These are phyloP conservation scores for Endotricha flammealis DNA, from an alignment of 2,888 invertebrate species.

Conservation along the genomic window DNA sequence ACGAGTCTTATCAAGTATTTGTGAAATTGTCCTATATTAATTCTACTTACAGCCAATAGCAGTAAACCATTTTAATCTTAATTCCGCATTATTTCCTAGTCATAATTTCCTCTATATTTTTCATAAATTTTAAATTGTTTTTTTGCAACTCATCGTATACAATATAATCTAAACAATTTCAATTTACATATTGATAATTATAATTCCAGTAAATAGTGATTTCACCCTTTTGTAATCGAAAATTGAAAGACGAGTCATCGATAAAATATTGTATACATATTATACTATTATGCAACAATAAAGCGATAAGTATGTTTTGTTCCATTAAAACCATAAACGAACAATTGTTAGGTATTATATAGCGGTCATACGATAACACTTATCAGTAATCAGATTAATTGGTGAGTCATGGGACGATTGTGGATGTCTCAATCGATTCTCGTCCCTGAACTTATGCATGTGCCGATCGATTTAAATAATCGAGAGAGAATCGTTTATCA, in stretches of 20 bases:
- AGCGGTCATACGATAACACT: slow-evolving; percentile 41
- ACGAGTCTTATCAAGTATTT: too few relatives aligned
- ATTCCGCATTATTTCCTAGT: too few relatives aligned
- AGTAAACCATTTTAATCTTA: too few relatives aligned
- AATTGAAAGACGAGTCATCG: background rate
- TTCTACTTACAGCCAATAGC: too few relatives aligned
- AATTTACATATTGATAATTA: too few relatives aligned
- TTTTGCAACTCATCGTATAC: too few relatives aligned
- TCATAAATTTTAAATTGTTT: too few relatives aligned
- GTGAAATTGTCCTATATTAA: too few relatives aligned
- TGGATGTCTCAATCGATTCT: slow-evolving; percentile 36
- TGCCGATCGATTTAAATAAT: slow-evolving; percentile 22
- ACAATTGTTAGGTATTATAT: slow-evolving; percentile 33
- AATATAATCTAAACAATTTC: too few relatives aligned
- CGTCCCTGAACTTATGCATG: slow-evolving; percentile 40
- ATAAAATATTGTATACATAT: slow-evolving; percentile 6
- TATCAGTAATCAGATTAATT: slow-evolving; percentile 69
- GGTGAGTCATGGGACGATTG: slow-evolving; percentile 44
- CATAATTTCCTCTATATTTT: too few relatives aligned
- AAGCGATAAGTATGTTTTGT: background rate
- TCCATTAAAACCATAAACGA: slow-evolving; percentile 19
- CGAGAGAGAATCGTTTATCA: slow-evolving; percentile 9
- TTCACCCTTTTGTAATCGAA: background rate
- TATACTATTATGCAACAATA: slow-evolving; percentile 8
- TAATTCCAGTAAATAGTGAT: too few relatives aligned